phyloP scores from a whole-genome alignment of 2,888 invertebrate genomes.

The Rhingia rostrata region DNA sequence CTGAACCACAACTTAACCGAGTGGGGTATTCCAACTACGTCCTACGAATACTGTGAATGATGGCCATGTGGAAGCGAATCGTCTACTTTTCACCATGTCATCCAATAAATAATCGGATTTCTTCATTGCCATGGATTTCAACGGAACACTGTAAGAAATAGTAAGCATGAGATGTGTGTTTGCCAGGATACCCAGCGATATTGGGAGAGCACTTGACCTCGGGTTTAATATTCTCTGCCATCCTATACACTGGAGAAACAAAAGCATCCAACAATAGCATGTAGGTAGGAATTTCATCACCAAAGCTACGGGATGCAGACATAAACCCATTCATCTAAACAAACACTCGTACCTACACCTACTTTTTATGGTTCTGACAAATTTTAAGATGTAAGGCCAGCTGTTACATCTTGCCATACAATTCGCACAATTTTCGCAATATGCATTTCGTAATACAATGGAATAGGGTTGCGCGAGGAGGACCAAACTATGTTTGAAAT shows the following conservation, averaged over 20 bases:
- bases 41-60: conserved; percentile 61
- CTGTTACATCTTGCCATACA: conserved; percentile 26
- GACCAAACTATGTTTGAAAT: background rate
- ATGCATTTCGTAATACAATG: conserved; percentile 19
- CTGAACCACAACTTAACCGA: conserved; percentile 35
- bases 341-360: background rate
- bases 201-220: conserved; percentile 59
- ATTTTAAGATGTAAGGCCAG: conserved; percentile 44
- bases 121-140: conserved; percentile 36
- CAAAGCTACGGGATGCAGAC: conserved; percentile 19
- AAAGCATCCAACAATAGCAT: conserved; percentile 2
- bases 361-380: conserved; percentile 25
- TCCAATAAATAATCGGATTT: conserved; percentile 70
- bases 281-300: conserved; percentile 29
- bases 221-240: conserved; percentile 27
- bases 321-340: conserved; percentile 9
- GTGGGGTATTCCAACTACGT: conserved; percentile 8
- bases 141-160: conserved; percentile 41
- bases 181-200: conserved; percentile 38
- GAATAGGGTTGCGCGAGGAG: background rate
- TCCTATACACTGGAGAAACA: conserved; percentile 10
- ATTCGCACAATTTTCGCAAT: conserved; percentile 25
- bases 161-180: conserved; percentile 40
- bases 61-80: conserved; percentile 51
- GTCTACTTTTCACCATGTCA: conserved; percentile 63